phyloP scores from a whole-genome alignment of 2,797 vertebrate species.

The Chiloscyllium punctatum region DNA sequence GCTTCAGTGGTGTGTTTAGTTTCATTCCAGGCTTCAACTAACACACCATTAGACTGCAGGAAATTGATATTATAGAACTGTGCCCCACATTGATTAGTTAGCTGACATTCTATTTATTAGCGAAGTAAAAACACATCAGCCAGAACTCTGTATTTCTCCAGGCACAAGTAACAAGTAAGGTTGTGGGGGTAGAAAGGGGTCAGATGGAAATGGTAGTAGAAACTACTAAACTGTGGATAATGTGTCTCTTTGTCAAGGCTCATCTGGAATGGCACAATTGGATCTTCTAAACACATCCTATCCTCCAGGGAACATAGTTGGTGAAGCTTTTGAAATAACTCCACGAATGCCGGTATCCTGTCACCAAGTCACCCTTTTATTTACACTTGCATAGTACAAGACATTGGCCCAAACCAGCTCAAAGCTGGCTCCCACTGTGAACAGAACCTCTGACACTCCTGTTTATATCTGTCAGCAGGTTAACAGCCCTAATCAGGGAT shows the following conservation, averaged over 20 bases:
- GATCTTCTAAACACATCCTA: background rate
- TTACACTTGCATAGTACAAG: too few species aligned
- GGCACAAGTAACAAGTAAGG: background rate
- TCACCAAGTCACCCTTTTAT: too few species aligned
- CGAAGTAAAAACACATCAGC: too few species aligned
- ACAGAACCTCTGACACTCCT: too few species aligned
- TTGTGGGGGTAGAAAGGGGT: background rate
- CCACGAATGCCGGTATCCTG: too few species aligned
- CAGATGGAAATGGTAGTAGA: background rate
- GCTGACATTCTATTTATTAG: background rate
- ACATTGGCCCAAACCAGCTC: too few species aligned
- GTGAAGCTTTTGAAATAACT: background rate
- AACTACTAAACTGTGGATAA: background rate
- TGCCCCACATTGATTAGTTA: background rate
- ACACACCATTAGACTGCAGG: background rate
- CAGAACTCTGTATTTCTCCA: background rate
- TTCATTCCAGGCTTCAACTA: background rate
- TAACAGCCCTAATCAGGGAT: too few species aligned
- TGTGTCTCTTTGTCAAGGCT: background rate
- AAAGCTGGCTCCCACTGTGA: too few species aligned
- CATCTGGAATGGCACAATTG: background rate
- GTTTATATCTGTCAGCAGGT: too few species aligned
- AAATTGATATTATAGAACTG: background rate
- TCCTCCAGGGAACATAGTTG: too few species aligned
- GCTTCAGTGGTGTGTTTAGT: background rate